These are phyloP conservation scores for Aricia artaxerxes DNA, from an alignment of 2,888 invertebrate genomes.

Conservation along the genomic window DNA sequence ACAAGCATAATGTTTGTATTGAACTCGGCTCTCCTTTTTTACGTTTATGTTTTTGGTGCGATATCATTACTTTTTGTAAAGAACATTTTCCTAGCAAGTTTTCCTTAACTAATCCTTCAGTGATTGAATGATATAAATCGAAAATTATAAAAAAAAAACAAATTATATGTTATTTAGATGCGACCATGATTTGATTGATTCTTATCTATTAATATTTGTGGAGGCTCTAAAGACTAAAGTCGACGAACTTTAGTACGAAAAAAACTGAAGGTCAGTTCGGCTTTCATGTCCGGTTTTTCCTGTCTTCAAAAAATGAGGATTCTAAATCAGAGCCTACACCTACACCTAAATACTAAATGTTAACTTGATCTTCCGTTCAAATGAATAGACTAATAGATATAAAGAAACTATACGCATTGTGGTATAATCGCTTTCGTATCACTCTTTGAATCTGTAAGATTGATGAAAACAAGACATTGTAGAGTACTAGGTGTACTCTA, in stretches of 20 bases:
- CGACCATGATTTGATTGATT: background rate
- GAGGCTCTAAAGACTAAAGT: background rate
- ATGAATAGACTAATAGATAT: background rate
- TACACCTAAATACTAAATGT: background rate
- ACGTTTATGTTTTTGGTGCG: too few species aligned
- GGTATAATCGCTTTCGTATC: too few species aligned
- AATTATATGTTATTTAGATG: background rate
- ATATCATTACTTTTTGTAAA: too few species aligned
- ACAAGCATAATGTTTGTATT: too few species aligned
- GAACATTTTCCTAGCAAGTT: too few species aligned
- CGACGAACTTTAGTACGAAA: background rate
- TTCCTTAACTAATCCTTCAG: too few species aligned
- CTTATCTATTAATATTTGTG: slow-evolving; percentile 1
- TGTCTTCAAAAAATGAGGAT: background rate
- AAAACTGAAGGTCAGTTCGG: slow-evolving; percentile 17
- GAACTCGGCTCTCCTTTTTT: too few species aligned
- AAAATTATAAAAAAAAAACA: background rate
- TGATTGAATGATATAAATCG: too few species aligned
- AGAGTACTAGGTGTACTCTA: too few species aligned
- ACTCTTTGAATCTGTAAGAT: too few species aligned
- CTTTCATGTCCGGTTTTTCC: slow-evolving; percentile 2
- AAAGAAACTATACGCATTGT: background rate
- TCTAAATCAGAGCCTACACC: background rate
- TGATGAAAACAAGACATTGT: too few species aligned
- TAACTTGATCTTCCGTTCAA: background rate